A percentile compares a stretch with the other conserved stretches of the same genome.
These are phyloP conservation scores for Rhombomys opimus DNA, from an alignment of 2,113 vertebrate genomes.

Conservation along the genomic window DNA sequence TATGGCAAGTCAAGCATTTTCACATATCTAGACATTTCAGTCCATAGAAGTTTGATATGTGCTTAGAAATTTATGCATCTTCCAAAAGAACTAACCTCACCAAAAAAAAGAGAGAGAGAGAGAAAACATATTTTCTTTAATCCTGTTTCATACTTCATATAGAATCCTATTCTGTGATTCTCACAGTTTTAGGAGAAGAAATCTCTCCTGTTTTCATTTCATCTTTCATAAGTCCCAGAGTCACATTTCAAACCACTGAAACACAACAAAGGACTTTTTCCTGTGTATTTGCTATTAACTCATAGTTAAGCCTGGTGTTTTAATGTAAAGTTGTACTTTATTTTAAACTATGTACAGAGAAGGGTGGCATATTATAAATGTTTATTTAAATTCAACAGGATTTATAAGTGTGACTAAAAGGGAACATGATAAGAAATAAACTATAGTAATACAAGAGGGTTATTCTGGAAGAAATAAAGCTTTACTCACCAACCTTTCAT, in stretches of 20 bases:
- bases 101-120: neutral
- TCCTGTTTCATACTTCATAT: neutral
- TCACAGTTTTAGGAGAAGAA: neutral
- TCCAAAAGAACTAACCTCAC: neutral
- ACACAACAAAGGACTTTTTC: neutral
- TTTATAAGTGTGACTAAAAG: slow-evolving; percentile 22
- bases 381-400: slow-evolving; percentile 16
- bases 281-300: neutral
- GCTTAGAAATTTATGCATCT: neutral
- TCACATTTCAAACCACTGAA: neutral
- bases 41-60: neutral
- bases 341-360: neutral
- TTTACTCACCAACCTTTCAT: neutral
- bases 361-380: neutral
- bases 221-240: neutral
- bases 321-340: neutral
- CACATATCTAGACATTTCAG: neutral
- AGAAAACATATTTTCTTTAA: neutral
- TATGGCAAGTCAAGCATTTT: neutral
- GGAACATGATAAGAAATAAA: neutral
- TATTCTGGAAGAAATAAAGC: slow-evolving; percentile 46
- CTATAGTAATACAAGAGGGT: neutral
- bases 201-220: too few species aligned
- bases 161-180: neutral
- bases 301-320: neutral